Conservation (phyloP, 2,113 vertebrate genomes). For the Pampusana beccarii region DNA sequence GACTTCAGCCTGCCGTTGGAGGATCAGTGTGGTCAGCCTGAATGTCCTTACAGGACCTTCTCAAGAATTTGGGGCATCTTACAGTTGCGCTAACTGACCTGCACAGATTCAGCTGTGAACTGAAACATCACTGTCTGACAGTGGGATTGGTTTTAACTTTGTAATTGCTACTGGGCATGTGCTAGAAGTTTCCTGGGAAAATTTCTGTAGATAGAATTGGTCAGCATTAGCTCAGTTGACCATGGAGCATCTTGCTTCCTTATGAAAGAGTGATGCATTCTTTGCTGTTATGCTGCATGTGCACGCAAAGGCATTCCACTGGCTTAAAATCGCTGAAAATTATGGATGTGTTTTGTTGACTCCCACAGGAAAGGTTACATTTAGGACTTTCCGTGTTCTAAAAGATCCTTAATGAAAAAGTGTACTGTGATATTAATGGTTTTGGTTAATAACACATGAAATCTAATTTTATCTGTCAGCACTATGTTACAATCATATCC, state of each 20-base stretch:
- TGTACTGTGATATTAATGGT: not conserved
- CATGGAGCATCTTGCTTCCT: not conserved
- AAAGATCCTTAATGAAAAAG: not conserved
- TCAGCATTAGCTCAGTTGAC: not conserved
- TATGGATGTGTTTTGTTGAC: not conserved
- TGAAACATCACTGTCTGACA: not conserved
- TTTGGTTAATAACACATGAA: not conserved
- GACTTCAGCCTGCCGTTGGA: not conserved
- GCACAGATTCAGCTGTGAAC: not conserved
- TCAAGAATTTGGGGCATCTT: not conserved
- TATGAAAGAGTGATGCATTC: not conserved
- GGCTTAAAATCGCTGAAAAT: not conserved
- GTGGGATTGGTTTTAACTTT: not conserved
- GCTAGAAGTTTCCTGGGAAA: not conserved
- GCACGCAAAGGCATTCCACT: not conserved
- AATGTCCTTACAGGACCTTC: not conserved
- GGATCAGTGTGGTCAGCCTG: not conserved
- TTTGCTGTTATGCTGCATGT: not conserved
- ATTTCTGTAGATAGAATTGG: not conserved
- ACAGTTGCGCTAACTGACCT: not conserved
- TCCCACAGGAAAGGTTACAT: not conserved
- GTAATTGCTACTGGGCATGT: not conserved
- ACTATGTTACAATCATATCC: not conserved
- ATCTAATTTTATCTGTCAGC: not conserved
- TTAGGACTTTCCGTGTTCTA: not conserved